Percentiles rank a stretch among this genome's conserved stretches.
Conservation (phyloP, 2,797 vertebrate species). For the Chloroceryle inda region DNA sequence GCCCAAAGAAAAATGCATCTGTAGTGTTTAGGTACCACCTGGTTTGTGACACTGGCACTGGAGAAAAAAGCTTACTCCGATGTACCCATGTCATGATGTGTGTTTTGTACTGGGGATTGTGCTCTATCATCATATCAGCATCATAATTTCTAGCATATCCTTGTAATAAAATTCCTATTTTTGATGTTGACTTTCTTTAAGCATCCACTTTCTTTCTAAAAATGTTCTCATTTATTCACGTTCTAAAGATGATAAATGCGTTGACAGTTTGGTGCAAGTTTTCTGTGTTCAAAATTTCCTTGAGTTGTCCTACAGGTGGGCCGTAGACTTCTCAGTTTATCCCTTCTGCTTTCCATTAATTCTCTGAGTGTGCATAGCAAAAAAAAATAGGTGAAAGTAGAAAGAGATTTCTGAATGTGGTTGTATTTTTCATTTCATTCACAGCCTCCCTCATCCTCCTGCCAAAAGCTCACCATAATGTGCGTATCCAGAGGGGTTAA, state of each 20-base stretch:
- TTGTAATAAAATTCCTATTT: not conserved
- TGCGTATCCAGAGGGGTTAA: conserved; percentile 3
- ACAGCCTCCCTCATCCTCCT: not conserved
- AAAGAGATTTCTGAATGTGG: not conserved
- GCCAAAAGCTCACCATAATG: conserved; percentile 8
- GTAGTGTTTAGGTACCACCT: not conserved
- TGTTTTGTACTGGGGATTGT: not conserved
- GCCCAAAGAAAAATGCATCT: not conserved
- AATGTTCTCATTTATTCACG: not conserved
- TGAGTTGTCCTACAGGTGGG: not conserved
- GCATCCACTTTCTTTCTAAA: not conserved
- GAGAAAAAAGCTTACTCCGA: not conserved
- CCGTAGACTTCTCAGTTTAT: not conserved
- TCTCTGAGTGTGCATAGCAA: not conserved
- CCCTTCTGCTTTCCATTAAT: not conserved
- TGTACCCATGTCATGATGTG: rapidly evolving
- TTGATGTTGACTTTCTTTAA: not conserved
- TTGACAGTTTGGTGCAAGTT: not conserved
- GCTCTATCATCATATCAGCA: not conserved
- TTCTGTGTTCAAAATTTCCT: not conserved
- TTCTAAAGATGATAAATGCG: not conserved
- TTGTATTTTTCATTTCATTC: conserved; percentile 37
- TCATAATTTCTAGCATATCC: not conserved
- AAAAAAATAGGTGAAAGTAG: not conserved
- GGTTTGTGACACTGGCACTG: not conserved